Evolutionary conservation across 2,888 invertebrate species (phyloP), one percentile per base, ranked within the genome.

Genomic region (Apodemia zela): DNA sequence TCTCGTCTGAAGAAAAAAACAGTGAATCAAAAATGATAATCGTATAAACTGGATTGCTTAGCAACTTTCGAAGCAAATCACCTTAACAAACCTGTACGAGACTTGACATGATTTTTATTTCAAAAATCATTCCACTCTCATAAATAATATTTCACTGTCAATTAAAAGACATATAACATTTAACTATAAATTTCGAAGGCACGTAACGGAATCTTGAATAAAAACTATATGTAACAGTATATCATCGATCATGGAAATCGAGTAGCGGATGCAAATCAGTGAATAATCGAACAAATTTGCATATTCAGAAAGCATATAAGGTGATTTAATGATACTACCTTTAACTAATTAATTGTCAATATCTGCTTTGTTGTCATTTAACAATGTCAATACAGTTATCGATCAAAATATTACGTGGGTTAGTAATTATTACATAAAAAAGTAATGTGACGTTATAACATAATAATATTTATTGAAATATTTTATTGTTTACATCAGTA

Each of bases 151-250:
- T 13, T 21, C 21, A 18, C 47, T 17, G 18, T 49, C 49, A 49
- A 49, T 49, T 10, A 49, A 49, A 21, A 51, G 0, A 11, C 38
- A 11, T 21, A 25, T 25, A 3, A 17, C 8, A 18, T 49, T 11
- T 51, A 51, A 18, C 51, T 51, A 38, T 38, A 38, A 11, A 11
- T 54, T 54, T 54, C 6, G 25, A 18, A 18, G 49, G 51, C 21
- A 11, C 21, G 5, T 25, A 51, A 51, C 51, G 51, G 51, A 21
- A 51, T 11, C 21, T 51, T 4, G 59, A 15, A 59, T 35, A 33
- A 42, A 42, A 59, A 38, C 17, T 33, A 59, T 33, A 29, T 38
- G 59, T 59, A 59, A 59, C 59, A 59, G 59, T 59, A 59, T 35
- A 59, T 25, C 59, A 38, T 29, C 35, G 35, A 59, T 59, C 33